Evolutionary conservation across 2,797 vertebrate species (phyloP).

Genomic region (Tympanoctomys barrerae): DNA sequence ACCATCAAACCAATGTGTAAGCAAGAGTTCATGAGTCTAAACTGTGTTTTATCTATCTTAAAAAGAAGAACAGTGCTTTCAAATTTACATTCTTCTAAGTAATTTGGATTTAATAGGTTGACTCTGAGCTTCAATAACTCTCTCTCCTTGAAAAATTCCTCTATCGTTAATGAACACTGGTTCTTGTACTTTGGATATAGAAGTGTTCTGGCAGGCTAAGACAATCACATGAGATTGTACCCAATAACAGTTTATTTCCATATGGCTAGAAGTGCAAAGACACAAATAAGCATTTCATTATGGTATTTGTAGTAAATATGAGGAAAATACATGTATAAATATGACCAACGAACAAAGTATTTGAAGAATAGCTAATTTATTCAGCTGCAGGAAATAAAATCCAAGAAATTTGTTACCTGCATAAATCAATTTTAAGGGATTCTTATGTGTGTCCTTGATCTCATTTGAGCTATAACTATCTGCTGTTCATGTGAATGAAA

Average conservation of each 20-base stretch:
- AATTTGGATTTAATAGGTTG: slow-evolving; percentile 51
- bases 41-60: slow-evolving; percentile 13
- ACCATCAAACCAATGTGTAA: slow-evolving; percentile 39
- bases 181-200: not conserved
- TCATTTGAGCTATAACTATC: not conserved
- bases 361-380: slow-evolving; percentile 26
- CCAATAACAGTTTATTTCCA: slow-evolving; percentile 20
- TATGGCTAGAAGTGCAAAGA: not conserved
- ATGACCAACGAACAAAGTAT: not conserved
- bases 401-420: not conserved
- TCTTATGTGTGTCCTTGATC: not conserved
- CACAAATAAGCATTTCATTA: slow-evolving; percentile 1
- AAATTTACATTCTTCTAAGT: not conserved
- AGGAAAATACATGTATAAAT: not conserved
- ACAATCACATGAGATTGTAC: not conserved
- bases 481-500: slow-evolving; percentile 14
- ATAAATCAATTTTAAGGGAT: not conserved
- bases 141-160: slow-evolving; percentile 29
- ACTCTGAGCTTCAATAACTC: slow-evolving; percentile 22
- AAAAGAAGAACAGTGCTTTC: not conserved
- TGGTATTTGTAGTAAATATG: slow-evolving; percentile 15
- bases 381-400: slow-evolving; percentile 19
- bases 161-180: not conserved
- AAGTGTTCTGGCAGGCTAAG: slow-evolving; percentile 26
- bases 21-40: not conserved